Percentiles rank a stretch among this genome's conserved stretches.
These are phyloP conservation scores for Falco berigora DNA, from an alignment of 2,797 vertebrate genomes.

Conservation along the genomic window DNA sequence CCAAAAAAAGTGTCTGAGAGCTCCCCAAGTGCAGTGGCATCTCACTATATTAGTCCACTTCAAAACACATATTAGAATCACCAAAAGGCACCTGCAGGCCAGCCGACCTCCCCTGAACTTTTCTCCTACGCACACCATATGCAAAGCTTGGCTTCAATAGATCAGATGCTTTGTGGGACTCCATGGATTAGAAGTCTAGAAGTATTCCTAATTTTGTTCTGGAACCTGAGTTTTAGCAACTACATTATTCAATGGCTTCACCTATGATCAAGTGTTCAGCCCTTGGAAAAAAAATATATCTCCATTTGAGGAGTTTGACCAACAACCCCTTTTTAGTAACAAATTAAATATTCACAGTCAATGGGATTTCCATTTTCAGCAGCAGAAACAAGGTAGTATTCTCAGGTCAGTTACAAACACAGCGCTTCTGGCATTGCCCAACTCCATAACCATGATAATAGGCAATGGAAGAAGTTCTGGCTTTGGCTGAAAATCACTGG, in stretches of 20 bases:
- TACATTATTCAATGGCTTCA: background rate
- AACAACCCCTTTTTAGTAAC: background rate
- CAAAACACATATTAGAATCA: background rate
- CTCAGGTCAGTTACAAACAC: background rate
- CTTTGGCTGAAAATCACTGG: background rate
- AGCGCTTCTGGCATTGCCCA: background rate
- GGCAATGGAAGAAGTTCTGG: background rate
- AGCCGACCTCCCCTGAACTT: background rate
- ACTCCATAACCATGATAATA: background rate
- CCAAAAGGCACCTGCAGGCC: background rate
- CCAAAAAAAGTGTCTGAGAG: background rate
- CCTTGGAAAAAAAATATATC: background rate
- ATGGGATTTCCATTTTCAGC: background rate
- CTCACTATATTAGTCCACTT: background rate
- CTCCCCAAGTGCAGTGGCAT: background rate
- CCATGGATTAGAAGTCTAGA: background rate
- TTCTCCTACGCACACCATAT: background rate
- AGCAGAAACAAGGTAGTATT: background rate
- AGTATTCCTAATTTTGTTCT: background rate
- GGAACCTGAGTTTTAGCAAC: background rate
- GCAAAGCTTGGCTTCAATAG: background rate
- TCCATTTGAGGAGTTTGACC: background rate
- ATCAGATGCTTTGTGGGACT: background rate
- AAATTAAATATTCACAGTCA: background rate
- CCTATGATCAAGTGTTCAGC: background rate